A percentile compares a stretch with the other conserved stretches of the same genome.
Conservation (phyloP, 1,140 invertebrate genomes). For the Bradysia coprophila region DNA sequence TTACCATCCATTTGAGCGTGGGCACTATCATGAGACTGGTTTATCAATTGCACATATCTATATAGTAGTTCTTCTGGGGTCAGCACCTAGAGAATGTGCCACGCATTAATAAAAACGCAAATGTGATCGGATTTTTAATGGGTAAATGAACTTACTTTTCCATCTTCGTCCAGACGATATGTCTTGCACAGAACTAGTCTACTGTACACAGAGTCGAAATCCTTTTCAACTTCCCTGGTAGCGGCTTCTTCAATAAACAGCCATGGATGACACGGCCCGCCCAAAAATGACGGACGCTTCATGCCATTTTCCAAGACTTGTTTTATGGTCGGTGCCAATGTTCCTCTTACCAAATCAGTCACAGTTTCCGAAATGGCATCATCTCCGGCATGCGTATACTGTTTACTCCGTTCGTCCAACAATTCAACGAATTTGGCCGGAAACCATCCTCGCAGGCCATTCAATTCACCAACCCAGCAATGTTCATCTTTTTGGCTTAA, state of each 20-base stretch:
- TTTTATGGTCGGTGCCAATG: conserved; percentile 84
- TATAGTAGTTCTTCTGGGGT: conserved; percentile 95
- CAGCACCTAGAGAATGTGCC: too few species aligned
- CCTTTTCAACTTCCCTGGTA: conserved; percentile 87
- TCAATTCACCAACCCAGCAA: conserved; percentile 98
- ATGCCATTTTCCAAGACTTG: conserved; percentile 93
- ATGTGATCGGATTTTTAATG: too few species aligned
- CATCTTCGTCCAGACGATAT: conserved; percentile 95
- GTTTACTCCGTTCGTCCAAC: conserved; percentile 90
- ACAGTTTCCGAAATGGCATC: conserved; percentile 92
- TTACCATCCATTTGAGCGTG: conserved; percentile 98
- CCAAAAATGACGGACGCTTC: conserved; percentile 66
- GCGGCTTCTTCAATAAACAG: conserved; percentile 96
- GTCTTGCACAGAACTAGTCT: conserved; percentile 95
- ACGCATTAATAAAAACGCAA: too few species aligned
- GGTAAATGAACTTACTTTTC: too few species aligned
- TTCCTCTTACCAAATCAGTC: conserved; percentile 88
- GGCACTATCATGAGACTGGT: conserved; percentile 84
- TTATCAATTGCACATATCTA: conserved; percentile 89
- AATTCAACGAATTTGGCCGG: conserved; percentile 96
- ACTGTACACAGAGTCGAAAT: conserved; percentile 96
- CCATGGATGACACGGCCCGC: conserved; percentile 94
- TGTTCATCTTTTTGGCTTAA: conserved; percentile 98
- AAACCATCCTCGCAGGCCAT: conserved; percentile 96
- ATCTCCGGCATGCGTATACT: conserved; percentile 92